Evolutionary conservation across 2,888 invertebrate genomes (phyloP).

Genomic region (Agrilus cyanescens): DNA sequence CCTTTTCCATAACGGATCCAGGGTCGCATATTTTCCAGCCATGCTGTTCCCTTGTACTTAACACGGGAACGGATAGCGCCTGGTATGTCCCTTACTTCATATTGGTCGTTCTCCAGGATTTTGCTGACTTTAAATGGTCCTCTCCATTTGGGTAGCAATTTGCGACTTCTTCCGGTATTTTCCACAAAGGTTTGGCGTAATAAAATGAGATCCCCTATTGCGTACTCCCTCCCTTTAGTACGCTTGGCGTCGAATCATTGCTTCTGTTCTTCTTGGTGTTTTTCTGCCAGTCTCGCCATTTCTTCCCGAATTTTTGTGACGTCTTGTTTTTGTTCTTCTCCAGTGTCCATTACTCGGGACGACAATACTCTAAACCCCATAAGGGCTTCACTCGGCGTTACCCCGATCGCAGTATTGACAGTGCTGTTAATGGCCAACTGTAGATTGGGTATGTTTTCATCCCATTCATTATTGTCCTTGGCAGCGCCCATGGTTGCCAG

Average conservation of each 20-base stretch:
- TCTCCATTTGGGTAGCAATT: not conserved
- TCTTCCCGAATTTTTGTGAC: too few species aligned
- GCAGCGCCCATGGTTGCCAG: too few species aligned
- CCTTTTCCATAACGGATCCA: too few species aligned
- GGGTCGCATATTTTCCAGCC: conserved; percentile 1
- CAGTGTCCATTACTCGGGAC: too few species aligned
- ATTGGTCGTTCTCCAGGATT: not conserved
- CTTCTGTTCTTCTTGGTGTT: not conserved
- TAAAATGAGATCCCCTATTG: not conserved
- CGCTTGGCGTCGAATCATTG: not conserved
- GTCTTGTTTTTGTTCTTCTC: not conserved
- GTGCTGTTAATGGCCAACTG: too few species aligned
- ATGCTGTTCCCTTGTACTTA: not conserved
- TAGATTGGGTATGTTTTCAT: too few species aligned
- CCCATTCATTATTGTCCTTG: too few species aligned
- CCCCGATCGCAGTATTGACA: too few species aligned
- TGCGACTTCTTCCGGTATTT: not conserved
- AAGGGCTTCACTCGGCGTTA: too few species aligned
- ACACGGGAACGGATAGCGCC: too few species aligned
- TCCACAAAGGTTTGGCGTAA: not conserved
- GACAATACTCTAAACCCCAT: too few species aligned
- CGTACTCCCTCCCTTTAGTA: not conserved
- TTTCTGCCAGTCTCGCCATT: too few species aligned
- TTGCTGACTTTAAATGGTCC: not conserved
- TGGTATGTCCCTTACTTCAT: not conserved